Conservation (phyloP, 2,113 vertebrate species). For the Butorides virescens region DNA sequence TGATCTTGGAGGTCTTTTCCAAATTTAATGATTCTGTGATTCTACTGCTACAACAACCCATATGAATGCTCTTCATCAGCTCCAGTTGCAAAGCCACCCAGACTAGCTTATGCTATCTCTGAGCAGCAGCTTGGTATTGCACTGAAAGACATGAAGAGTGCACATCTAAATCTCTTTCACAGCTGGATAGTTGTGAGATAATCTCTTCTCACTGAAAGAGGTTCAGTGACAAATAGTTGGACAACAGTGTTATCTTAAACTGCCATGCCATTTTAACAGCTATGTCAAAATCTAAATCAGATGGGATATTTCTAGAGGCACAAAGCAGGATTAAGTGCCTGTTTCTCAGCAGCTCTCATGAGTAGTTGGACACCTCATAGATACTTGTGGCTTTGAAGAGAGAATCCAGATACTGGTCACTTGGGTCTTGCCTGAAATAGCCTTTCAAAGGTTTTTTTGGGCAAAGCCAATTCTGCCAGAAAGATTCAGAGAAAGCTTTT, state of each 20-base stretch:
- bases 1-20: too few relatives aligned
- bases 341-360: not conserved
- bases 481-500: constrained; percentile 16
- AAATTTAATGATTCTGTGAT: too few relatives aligned
- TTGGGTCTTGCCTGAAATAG: not conserved
- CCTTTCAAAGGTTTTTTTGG: not conserved
- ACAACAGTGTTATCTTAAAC: not conserved
- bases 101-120: not conserved
- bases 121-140: not conserved
- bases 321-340: not conserved
- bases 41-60: not conserved
- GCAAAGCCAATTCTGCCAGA: constrained; percentile 24
- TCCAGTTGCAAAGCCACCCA: not conserved
- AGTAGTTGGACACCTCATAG: not conserved
- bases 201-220: not conserved
- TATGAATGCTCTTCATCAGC: not conserved
- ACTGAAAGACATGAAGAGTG: not conserved
- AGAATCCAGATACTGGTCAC: not conserved
- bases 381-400: constrained; percentile 21
- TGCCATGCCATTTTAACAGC: not conserved
- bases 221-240: not conserved
- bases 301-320: not conserved
- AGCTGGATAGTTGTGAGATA: not conserved
- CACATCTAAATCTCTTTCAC: not conserved
- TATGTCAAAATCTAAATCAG: not conserved